Evolutionary conservation across 2,888 invertebrate genomes (phyloP).

Genomic region (Stenichneumon culpator): DNA sequence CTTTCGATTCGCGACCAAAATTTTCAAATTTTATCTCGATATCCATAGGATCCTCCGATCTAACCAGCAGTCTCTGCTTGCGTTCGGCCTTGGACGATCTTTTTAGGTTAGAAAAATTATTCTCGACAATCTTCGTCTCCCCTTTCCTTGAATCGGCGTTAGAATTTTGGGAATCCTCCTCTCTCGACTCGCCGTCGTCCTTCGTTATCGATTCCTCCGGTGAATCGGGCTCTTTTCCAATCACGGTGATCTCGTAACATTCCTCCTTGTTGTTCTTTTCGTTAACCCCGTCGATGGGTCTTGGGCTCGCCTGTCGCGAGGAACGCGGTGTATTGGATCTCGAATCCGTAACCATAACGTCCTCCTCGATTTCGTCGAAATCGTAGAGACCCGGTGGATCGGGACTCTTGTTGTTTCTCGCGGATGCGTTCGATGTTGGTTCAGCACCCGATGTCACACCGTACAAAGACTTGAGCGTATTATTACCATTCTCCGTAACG

Average conservation of each 20-base stretch:
- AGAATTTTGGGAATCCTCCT: constrained; percentile 53
- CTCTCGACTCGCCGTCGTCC: constrained; percentile 61
- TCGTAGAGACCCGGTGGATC: constrained; percentile 74
- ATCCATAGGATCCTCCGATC: constrained; percentile 82
- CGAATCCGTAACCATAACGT: constrained; percentile 78
- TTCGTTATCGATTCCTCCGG: constrained; percentile 69
- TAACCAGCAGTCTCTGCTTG: constrained; percentile 81
- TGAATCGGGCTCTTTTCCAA: constrained; percentile 69
- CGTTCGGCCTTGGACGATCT: constrained; percentile 80
- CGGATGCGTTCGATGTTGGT: background rate
- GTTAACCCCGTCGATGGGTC: constrained; percentile 39
- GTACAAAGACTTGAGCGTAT: constrained; percentile 59
- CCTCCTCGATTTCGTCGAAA: constrained; percentile 78
- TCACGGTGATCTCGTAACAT: constrained; percentile 78
- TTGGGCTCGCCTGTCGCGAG: constrained; percentile 79
- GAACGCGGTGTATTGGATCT: constrained; percentile 79
- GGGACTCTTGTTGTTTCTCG: constrained; percentile 64
- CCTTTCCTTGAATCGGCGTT: constrained; percentile 50
- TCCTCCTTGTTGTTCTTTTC: constrained; percentile 71
- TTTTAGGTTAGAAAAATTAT: constrained; percentile 77
- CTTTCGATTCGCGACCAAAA: constrained; percentile 75
- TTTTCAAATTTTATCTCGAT: constrained; percentile 83
- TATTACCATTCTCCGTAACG: constrained; percentile 63
- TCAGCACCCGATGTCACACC: constrained; percentile 20
- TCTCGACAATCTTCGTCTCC: constrained; percentile 65